Evolutionary conservation across 2,797 vertebrate species (phyloP).

Genomic region (Tamandua tetradactyla): DNA sequence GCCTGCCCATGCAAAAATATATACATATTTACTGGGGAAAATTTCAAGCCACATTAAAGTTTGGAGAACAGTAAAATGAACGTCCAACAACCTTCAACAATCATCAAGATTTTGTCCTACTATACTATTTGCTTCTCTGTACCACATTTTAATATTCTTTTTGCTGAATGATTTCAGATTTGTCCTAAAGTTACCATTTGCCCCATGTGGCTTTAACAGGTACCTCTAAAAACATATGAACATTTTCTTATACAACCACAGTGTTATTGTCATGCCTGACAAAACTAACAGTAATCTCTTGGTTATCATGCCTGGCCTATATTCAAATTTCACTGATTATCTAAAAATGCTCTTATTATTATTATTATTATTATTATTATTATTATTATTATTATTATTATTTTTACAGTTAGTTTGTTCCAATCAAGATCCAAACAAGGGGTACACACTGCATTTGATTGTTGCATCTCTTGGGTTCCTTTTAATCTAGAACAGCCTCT

Average conservation of each 20-base stretch:
- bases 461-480: background rate
- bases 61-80: slow-evolving; percentile 13
- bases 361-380: background rate
- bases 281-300: slow-evolving; percentile 39
- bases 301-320: background rate
- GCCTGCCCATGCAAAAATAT: too few species aligned
- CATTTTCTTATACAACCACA: background rate
- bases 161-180: background rate
- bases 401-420: background rate
- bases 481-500: background rate
- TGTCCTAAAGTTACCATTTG: background rate
- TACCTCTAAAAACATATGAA: background rate
- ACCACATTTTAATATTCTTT: background rate
- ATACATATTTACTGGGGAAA: slow-evolving; percentile 18
- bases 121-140: background rate
- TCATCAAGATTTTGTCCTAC: background rate
- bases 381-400: background rate
- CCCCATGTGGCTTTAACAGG: background rate
- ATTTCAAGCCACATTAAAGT: background rate
- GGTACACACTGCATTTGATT: background rate
- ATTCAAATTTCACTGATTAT: slow-evolving; percentile 31
- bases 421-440: slow-evolving; percentile 43
- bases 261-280: background rate
- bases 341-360: slow-evolving; percentile 2
- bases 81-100: background rate